These are phyloP conservation scores for Galbula dea DNA, from an alignment of 2,113 vertebrate species.

Conservation along the genomic window DNA sequence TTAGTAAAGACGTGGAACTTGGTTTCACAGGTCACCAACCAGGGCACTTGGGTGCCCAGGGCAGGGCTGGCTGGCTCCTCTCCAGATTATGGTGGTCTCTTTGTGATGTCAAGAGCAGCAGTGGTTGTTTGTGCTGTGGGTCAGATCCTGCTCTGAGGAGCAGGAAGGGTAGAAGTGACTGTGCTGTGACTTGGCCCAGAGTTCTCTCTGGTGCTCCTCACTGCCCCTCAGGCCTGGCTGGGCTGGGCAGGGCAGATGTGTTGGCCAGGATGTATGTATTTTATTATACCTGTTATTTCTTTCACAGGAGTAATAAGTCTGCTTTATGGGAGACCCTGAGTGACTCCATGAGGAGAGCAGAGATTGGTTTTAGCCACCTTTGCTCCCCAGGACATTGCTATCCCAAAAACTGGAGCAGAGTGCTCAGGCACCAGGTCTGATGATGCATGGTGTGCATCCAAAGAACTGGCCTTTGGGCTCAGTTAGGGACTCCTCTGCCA, in stretches of 20 bases:
- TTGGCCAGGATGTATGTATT: neutral
- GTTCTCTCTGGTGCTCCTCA: fast-evolving
- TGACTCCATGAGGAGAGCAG: neutral
- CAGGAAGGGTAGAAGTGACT: neutral
- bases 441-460: fast-evolving
- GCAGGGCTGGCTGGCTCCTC: neutral
- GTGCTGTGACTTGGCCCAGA: neutral
- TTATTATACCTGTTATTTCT: conserved; percentile 29
- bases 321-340: neutral
- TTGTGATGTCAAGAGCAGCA: fast-evolving
- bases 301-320: conserved; percentile 19
- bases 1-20: neutral
- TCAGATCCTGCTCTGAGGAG: neutral
- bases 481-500: neutral
- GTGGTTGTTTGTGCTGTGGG: neutral
- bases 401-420: neutral
- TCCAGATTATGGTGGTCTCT: neutral
- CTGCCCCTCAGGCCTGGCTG: neutral
- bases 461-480: neutral
- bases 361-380: conserved; percentile 59
- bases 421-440: neutral
- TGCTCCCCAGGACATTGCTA: neutral
- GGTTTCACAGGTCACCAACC: neutral
- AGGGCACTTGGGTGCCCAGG: neutral
- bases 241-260: neutral